Base-by-base conservation (phyloP, 1,140 invertebrate species). In the Rhizoglyphus robini region DNA sequence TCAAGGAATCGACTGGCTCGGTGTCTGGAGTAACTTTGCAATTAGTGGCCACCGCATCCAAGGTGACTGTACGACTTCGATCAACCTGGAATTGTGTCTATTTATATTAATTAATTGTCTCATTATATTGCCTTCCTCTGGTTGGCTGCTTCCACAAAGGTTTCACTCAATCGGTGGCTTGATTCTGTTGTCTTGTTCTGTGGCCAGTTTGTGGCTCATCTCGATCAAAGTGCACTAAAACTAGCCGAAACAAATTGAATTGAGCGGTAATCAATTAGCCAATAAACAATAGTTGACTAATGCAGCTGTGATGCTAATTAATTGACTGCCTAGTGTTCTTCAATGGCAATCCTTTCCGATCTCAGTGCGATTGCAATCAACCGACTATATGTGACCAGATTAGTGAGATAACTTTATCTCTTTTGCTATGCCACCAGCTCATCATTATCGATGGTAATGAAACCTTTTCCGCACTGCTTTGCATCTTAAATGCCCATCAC, bases 91-190 rank as follows among this genome's bases (percentile, higher is more conserved):
- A 15, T 46, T 46, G 23, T 25, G 51, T 54, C 51, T 20, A 54
- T 54, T 54, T 54, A 54, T 54, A 54, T 54, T 54, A 54, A 54
- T 54, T 54, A 54, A 25, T 54, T 32, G 51, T 25, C 51, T 54
- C 23, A 27, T 54, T 32, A 54, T 15, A 15, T 46, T 46, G 41
- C 41, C 23, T 46, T 46, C 15, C 41, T 46, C 23, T 46, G 41
- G 8, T 54, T 54, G 23, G 23, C 8, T 8, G 8, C 8, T 15
- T 54, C 20, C 51, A 54, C 23, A n/a, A n/a, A n/a, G n/a, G n/a
- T n/a, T 41, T 41, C 36, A 41, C 36, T 41, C 18, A 18, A 11
- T 41, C 18, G 8, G 36, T 41, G 36, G 36, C 36, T 41, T 41
- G 8, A 5, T 25, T 54, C 51, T 32, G 8, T 54, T 54, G 8